Conservation (phyloP, 2,113 vertebrate genomes). For the Proterorhinus semilunaris region DNA sequence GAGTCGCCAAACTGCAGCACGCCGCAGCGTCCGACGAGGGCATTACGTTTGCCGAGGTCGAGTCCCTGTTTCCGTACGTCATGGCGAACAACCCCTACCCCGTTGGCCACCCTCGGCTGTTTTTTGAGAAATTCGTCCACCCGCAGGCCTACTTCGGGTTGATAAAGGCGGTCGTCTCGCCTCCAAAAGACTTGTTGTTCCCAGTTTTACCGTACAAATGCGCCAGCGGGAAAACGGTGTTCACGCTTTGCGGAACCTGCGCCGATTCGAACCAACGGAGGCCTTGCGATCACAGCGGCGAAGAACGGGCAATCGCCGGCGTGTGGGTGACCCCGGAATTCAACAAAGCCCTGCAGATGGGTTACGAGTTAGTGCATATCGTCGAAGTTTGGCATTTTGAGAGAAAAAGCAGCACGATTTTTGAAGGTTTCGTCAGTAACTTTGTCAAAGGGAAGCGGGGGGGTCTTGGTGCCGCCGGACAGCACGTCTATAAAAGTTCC, state of each 20-base stretch:
- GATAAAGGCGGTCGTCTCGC: neutral
- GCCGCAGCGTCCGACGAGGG: neutral
- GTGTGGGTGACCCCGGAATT: neutral
- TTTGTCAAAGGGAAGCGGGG: constrained; percentile 7
- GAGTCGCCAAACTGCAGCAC: neutral
- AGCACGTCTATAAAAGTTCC: neutral
- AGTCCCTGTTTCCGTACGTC: neutral
- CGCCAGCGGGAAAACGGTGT: neutral
- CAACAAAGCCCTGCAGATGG: neutral
- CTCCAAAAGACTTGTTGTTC: neutral
- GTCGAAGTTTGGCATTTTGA: neutral
- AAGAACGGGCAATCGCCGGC: neutral
- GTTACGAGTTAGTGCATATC: neutral
- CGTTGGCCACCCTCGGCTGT: neutral
- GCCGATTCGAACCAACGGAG: neutral
- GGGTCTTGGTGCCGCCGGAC: neutral
- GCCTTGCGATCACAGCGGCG: neutral
- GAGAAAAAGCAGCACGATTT: neutral
- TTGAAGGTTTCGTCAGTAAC: neutral
- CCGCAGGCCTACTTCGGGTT: neutral
- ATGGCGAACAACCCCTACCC: neutral
- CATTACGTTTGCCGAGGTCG: neutral
- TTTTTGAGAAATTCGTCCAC: neutral
- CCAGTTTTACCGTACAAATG: neutral
- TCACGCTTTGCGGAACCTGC: neutral